Conservation (phyloP, 2,888 invertebrate species). For the Myopa tessellatipennis region DNA sequence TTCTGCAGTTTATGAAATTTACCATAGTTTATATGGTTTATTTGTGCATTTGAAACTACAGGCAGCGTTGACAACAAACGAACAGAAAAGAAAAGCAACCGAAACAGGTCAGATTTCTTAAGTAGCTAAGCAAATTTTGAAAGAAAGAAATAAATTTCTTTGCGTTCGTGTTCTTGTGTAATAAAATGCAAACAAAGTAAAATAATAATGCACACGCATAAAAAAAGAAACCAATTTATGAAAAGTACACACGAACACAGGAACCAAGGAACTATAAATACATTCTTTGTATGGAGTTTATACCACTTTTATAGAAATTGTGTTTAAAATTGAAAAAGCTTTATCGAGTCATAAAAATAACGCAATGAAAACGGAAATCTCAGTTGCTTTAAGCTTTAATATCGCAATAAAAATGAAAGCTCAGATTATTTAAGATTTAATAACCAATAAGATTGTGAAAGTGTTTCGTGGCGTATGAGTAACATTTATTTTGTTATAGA, state of each 20-base stretch:
- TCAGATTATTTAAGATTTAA: background rate
- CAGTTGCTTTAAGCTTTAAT: background rate
- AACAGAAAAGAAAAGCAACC: background rate
- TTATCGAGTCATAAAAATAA: background rate
- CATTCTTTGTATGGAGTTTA: no score
- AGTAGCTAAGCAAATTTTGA: no score
- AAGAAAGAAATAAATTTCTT: no score
- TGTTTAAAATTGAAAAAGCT: background rate
- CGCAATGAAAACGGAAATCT: background rate
- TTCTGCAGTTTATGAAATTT: conserved; percentile 24
- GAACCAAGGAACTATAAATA: no score
- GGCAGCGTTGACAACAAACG: background rate
- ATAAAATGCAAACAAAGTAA: no score
- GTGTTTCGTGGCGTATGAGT: background rate
- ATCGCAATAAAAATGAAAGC: background rate
- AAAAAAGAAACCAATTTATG: no score
- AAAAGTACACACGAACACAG: no score
- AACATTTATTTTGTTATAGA: background rate
- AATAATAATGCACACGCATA: no score
- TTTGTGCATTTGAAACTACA: background rate
- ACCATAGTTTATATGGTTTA: background rate
- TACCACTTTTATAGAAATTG: no score
- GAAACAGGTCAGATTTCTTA: no score
- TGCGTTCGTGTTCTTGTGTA: no score
- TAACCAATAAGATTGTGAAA: background rate